Percentiles rank a stretch among this genome's conserved stretches.
Conservation (phyloP, 2,797 vertebrate species). For the Lutjanus campechanus region DNA sequence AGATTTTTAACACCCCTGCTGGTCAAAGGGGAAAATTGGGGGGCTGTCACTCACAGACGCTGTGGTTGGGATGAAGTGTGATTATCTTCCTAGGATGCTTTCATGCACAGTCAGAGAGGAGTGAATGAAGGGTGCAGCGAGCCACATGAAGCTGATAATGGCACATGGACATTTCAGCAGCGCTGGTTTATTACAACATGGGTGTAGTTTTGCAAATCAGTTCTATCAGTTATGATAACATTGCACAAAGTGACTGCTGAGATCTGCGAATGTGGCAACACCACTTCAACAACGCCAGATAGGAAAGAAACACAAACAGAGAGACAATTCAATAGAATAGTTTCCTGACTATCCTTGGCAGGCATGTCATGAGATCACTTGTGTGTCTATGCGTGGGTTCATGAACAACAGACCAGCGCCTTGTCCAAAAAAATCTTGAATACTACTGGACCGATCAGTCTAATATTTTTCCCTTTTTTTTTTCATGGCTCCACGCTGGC, state of each 20-base stretch:
- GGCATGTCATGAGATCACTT: too few species aligned
- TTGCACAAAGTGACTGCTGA: neutral
- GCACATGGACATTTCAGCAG: conserved; percentile 3
- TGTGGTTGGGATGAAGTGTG: conserved; percentile 24
- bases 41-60: conserved; percentile 22
- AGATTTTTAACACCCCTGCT: conserved; percentile 41
- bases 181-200: neutral
- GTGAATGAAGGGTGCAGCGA: neutral
- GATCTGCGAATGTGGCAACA: neutral
- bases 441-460: too few species aligned
- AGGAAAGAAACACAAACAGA: neutral
- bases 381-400: too few species aligned
- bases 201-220: too few species aligned
- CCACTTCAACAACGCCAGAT: neutral
- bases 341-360: too few species aligned
- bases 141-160: conserved; percentile 7
- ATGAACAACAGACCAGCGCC: too few species aligned
- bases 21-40: conserved; percentile 25
- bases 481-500: too few species aligned
- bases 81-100: conserved; percentile 33
- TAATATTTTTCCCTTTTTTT: too few species aligned
- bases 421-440: too few species aligned
- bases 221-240: neutral
- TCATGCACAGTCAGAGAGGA: conserved; percentile 8
- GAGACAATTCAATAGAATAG: too few species aligned